phyloP scores from a whole-genome alignment of 2,888 invertebrate species.

The Philopedon plagiatum region DNA sequence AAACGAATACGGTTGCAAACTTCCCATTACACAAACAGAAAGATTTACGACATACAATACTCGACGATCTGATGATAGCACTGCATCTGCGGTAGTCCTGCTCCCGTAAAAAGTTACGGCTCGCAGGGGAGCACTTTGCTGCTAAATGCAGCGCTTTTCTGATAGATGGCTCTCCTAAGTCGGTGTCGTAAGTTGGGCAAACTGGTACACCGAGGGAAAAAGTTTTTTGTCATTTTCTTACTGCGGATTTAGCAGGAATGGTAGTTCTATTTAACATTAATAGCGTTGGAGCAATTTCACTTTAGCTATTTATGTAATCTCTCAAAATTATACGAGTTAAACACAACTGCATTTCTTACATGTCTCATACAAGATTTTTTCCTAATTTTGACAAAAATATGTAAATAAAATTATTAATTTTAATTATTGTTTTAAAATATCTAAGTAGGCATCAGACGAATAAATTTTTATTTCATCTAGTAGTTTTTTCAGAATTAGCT shows the following conservation, averaged over 20 bases:
- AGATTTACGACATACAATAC: constrained; percentile 19
- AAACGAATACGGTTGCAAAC: background rate
- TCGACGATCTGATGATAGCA: constrained; percentile 31
- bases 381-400: too few species aligned
- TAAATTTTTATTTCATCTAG: too few species aligned
- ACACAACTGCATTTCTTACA: too few species aligned
- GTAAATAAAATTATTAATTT: too few species aligned
- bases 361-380: too few species aligned
- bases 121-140: constrained; percentile 39
- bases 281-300: too few species aligned
- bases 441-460: too few species aligned
- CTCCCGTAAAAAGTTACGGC: constrained; percentile 35
- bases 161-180: constrained; percentile 38
- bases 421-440: too few species aligned
- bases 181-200: constrained; percentile 16
- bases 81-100: constrained; percentile 40
- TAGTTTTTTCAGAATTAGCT: too few species aligned
- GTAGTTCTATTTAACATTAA: too few species aligned
- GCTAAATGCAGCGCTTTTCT: constrained; percentile 40
- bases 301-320: too few species aligned
- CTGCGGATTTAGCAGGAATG: background rate
- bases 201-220: constrained; percentile 10
- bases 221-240: constrained; percentile 10
- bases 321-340: too few species aligned
- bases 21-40: constrained; percentile 4